These are phyloP conservation scores for Psophia crepitans DNA, from an alignment of 2,113 vertebrate species.

Conservation along the genomic window DNA sequence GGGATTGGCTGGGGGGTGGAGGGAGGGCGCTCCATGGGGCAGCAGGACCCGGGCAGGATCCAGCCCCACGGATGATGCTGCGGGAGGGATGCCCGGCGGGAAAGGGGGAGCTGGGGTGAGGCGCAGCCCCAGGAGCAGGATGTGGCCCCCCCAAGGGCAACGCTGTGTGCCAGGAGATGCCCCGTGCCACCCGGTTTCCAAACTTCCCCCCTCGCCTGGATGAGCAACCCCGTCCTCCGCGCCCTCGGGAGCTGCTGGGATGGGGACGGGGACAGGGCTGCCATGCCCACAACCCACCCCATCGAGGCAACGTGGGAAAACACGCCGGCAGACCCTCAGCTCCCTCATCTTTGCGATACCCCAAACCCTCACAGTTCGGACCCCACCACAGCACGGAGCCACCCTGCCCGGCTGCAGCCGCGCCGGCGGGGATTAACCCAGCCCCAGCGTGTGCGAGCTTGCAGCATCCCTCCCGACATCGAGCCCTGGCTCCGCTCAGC, in stretches of 20 bases:
- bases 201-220: not conserved
- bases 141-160: too few species aligned
- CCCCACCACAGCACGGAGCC: rapidly evolving
- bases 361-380: not conserved
- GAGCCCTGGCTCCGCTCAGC: not conserved
- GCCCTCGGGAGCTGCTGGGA: rapidly evolving
- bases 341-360: not conserved
- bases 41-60: not conserved
- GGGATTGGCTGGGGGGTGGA: not conserved
- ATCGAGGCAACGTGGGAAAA: rapidly evolving
- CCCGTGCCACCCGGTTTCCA: not conserved
- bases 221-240: rapidly evolving
- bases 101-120: not conserved
- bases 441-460: not conserved
- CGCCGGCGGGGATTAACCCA: not conserved
- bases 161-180: too few species aligned
- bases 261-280: too few species aligned
- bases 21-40: not conserved
- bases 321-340: rapidly evolving
- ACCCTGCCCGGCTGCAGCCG: not conserved
- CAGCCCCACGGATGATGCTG: rapidly evolving
- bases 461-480: not conserved
- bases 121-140: not conserved
- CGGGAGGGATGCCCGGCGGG: rapidly evolving
- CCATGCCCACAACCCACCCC: rapidly evolving